Base-by-base conservation (phyloP, 2,797 vertebrate species). In the Sebastes oblongus region DNA sequence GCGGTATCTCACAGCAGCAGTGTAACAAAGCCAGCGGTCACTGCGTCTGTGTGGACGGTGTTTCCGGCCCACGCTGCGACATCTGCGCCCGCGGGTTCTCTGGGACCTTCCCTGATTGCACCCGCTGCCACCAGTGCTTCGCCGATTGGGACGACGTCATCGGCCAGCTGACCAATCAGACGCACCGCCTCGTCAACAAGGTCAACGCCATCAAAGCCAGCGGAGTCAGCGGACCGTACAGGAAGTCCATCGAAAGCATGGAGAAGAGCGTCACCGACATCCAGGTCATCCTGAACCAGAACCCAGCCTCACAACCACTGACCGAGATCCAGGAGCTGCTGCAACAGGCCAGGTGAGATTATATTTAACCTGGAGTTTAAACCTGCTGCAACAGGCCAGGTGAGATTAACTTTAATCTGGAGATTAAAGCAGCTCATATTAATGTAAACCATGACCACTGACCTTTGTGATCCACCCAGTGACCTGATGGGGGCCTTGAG, bases 61-160 rank as follows among this genome's bases (percentile, higher is more conserved):
- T 98, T 4, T 96, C 98, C 4, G 98, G 96, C 0, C 94, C 91
- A 0, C 96, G 93, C 58, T 99, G 98, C 0, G 96, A 99, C 71
- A 91, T 87, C 75, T 99, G 98, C 24, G 97, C 98, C 2, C 95
- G 98, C 1, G 98, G 98, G 1, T 98, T 95, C 93, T 97, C 96
- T 0, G 98, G 98, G 2, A 91, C 93, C 39, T 99, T 98, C 84
- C 98, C 98, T 0, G 87, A 97, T 86, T 99, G 98, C 1, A 73
- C 78, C 2, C 97, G 96, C 0, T 99, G 98, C 90, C 98, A 99
- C 88, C 95, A 97, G 91, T 99, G 98, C 92, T 99, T 99, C 0
- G 89, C 96, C 0, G 95, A 98, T 24, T 99, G 98, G 98, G 98
- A 99, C 0, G 55, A 90, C 11, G 89, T 97, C 65, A 86, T 99